phyloP scores from a whole-genome alignment of 2,113 vertebrate genomes.

The Theristicus caerulescens region DNA sequence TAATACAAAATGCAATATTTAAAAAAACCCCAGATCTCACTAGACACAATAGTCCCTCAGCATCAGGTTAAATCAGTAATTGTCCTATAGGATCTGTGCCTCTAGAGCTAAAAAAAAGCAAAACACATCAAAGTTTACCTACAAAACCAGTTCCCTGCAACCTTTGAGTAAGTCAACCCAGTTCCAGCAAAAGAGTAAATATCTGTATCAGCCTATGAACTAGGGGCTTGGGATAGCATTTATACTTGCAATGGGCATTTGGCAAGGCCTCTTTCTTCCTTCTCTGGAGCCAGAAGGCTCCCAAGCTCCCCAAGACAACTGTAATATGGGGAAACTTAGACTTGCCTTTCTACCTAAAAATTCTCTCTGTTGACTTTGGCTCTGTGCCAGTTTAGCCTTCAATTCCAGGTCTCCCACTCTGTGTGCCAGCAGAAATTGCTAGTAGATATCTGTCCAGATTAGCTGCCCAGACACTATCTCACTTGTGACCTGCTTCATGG shows the following conservation, averaged over 20 bases:
- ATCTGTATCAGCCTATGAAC: background rate
- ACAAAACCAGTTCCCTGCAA: background rate
- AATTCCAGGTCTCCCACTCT: background rate
- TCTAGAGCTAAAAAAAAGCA: background rate
- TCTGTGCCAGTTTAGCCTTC: background rate
- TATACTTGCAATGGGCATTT: background rate
- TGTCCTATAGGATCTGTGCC: background rate
- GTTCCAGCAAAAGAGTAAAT: background rate
- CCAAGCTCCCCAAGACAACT: background rate
- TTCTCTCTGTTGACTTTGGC: slow-evolving; percentile 1
- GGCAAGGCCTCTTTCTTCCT: background rate
- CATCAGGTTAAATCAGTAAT: background rate
- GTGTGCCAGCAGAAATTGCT: slow-evolving; percentile 15
- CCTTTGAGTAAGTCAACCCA: background rate
- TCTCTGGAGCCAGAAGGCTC: slow-evolving; percentile 4
- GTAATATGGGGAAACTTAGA: background rate
- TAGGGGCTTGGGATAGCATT: background rate
- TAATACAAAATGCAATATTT: background rate
- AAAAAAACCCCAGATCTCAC: background rate
- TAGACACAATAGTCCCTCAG: background rate
- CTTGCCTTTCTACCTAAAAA: slow-evolving; percentile 7
- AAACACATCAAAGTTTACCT: background rate
- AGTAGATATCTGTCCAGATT: background rate
- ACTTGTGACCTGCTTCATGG: slow-evolving; percentile 11
- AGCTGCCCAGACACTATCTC: background rate